phyloP scores from a whole-genome alignment of 2,888 invertebrate genomes.

The Drosophila paracracens region DNA sequence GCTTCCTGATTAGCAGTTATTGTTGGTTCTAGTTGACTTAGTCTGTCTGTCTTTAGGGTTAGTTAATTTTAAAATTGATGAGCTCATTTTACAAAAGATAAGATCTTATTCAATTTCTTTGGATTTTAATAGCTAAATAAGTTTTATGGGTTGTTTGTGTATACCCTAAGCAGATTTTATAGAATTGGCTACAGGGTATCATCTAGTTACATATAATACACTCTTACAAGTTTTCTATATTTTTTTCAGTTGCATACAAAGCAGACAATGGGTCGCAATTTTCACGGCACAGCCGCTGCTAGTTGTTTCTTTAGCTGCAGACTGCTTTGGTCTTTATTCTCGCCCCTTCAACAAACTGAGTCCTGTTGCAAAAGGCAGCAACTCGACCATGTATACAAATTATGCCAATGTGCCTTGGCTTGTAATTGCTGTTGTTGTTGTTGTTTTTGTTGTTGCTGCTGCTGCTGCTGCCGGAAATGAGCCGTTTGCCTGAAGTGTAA shows the following conservation, averaged over 20 bases:
- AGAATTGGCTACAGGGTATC: neutral
- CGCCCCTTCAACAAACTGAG: neutral
- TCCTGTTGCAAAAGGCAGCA: constrained; percentile 44
- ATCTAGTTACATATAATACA: neutral
- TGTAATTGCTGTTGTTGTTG: constrained; percentile 33
- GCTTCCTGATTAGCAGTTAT: neutral
- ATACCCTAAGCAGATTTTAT: neutral
- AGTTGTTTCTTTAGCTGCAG: constrained; percentile 39
- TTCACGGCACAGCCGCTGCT: constrained; percentile 62
- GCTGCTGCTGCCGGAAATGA: constrained; percentile 64
- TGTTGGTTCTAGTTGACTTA: neutral
- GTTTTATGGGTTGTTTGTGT: neutral
- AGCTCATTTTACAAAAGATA: neutral
- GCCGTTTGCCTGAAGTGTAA: constrained; percentile 76
- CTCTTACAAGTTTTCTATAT: neutral
- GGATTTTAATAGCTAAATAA: neutral
- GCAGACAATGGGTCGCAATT: constrained; percentile 74
- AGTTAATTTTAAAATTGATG: neutral
- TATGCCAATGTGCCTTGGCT: constrained; percentile 57
- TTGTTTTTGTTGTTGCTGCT: constrained; percentile 23
- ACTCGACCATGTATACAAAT: constrained; percentile 72
- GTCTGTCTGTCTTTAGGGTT: neutral
- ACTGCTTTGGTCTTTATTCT: constrained; percentile 8
- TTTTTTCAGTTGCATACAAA: constrained; percentile 33
- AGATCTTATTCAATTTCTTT: neutral